Conservation (phyloP, 2,113 vertebrate species). For the Hiodon alosoides region DNA sequence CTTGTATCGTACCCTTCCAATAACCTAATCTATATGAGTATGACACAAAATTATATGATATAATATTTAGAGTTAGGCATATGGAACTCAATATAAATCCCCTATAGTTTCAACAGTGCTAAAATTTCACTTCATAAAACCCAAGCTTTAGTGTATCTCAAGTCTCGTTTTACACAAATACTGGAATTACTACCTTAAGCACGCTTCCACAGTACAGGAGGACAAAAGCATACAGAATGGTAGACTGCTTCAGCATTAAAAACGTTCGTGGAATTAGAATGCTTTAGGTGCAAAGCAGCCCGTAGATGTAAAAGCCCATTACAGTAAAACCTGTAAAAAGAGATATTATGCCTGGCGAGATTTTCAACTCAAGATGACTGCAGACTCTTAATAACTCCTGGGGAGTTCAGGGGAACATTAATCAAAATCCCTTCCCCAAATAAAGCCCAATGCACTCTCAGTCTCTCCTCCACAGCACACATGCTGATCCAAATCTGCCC, state of each 20-base stretch:
- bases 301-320: background rate
- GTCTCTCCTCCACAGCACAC: conserved; percentile 2
- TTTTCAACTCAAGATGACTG: conserved; percentile 3
- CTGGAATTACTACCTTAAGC: background rate
- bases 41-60: background rate
- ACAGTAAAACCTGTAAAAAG: background rate
- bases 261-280: background rate
- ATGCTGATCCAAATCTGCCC: conserved; percentile 18
- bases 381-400: conserved; percentile 1
- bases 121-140: too few relatives aligned
- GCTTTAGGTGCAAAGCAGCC: background rate
- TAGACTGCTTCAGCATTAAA: background rate
- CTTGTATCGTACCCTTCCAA: background rate
- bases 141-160: background rate
- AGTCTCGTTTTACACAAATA: background rate
- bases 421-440: conserved; percentile 6
- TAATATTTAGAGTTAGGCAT: background rate
- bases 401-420: background rate
- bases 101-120: too few relatives aligned
- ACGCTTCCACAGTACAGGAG: background rate
- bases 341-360: background rate
- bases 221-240: background rate
- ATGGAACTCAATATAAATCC: background rate
- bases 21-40: background rate
- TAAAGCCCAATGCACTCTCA: conserved; percentile 4